Evolutionary conservation across 2,113 vertebrate genomes (phyloP), one percentile per base, ranked within the genome.

Genomic region (Brachyistius frenatus): DNA sequence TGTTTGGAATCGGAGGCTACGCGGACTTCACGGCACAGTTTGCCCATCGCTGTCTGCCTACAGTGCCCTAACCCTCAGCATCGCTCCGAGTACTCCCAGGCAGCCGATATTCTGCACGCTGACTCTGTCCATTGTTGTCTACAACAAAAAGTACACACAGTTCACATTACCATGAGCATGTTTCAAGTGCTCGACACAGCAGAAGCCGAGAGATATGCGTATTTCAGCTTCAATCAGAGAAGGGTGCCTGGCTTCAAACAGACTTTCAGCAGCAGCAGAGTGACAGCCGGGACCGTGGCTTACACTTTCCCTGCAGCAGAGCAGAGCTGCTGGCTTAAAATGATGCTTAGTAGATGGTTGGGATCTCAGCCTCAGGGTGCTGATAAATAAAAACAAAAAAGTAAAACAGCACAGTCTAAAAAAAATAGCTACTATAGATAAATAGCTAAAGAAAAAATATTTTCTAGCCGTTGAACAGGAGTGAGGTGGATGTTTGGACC

Each of bases 381-480:
- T 85, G 83, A 87, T 67, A 66, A 80, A 81, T 90, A 79, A 87
- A 76, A 55, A 78, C 72, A 86, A 76, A 83, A 73, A 66, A 66
- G 53, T 54, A 16, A 16, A 56, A 69, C 47, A 73, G 65, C 55
- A 49, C 68, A 66, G 72, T 37, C 73, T 60, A 78, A 88, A 78
- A 83, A 83, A 82, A 71, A 80, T 70, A 79, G 76, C 68, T 62
- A 71, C 31, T 66, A 47, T 5, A 58, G 81, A 32, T 79, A 71
- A 73, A 83, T 49, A 46, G 58, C 52, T 47, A 73, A 80, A 81
- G 60, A 73, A 16, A 61, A 56, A 74, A 56, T 46, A 66, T 37
- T 64, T 49, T 65, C 23, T 69, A 23, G 39, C 63, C 49, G 62
- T 41, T 71, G 11, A 16, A 35, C 0, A 15, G 35, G 23, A 66